phyloP scores from a whole-genome alignment of 64 coral and sea anemone genomes.

The Porites australiensis region DNA sequence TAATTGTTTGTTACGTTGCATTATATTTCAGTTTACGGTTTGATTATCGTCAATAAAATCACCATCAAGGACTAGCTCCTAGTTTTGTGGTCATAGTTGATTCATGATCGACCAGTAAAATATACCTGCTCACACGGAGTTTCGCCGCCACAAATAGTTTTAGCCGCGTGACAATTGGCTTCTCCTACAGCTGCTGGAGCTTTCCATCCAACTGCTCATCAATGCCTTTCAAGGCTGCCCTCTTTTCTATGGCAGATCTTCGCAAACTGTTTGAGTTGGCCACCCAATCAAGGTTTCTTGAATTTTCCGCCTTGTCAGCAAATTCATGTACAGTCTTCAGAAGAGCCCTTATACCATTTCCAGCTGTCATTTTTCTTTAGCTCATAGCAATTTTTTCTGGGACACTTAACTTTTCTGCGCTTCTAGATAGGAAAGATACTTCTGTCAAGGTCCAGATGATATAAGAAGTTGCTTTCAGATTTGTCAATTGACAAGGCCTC shows the following conservation, averaged over 20 bases:
- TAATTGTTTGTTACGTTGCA: no score
- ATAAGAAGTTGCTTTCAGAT: no score
- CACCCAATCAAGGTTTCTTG: constrained; percentile 5
- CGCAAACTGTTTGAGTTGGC: constrained; percentile 28
- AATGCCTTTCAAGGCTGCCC: constrained; percentile 28
- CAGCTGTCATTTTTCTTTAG: constrained; percentile 26
- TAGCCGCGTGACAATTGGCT: no score
- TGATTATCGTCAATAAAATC: no score
- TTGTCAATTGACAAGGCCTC: no score
- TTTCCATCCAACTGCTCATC: constrained; percentile 38
- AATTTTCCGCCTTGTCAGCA: constrained; percentile 16
- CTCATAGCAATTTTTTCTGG: constrained; percentile 26
- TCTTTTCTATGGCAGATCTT: constrained; percentile 51
- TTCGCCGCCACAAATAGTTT: no score
- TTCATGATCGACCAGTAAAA: no score
- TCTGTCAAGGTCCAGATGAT: no score
- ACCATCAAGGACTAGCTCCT: no score
- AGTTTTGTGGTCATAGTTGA: not conserved
- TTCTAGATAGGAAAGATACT: constrained; percentile 38
- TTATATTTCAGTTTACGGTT: no score
- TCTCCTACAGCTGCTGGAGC: not conserved
- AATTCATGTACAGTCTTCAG: constrained; percentile 29
- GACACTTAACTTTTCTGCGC: constrained; percentile 48
- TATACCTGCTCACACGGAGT: no score
- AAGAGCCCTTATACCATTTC: constrained; percentile 24